Percentiles rank a stretch among this genome's conserved stretches.
Conservation (phyloP, 2,797 vertebrate genomes). For the Falco columbarius region DNA sequence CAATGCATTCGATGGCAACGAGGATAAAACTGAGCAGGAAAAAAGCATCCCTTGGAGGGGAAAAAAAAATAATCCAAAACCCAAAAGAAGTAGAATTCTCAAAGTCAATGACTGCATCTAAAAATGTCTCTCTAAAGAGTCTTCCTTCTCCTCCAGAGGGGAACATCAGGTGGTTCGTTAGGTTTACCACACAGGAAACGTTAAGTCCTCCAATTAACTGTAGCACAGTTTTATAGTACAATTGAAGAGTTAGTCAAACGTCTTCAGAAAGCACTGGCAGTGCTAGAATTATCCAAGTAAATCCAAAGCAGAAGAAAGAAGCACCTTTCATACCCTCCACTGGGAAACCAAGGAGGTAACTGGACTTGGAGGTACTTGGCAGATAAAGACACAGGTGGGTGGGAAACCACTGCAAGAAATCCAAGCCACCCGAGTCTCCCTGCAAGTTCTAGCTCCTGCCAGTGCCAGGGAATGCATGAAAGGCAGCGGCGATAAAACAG, state of each 20-base stretch:
- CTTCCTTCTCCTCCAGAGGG: conserved; percentile 66
- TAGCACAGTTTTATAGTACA: conserved; percentile 61
- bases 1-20: conserved; percentile 73
- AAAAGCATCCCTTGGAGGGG: conserved; percentile 2
- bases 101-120: conserved; percentile 18
- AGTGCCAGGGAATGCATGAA: conserved; percentile 24
- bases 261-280: conserved; percentile 58
- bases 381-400: background rate
- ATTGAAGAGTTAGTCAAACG: background rate
- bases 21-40: conserved; percentile 65
- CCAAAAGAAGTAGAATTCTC: background rate
- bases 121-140: conserved; percentile 59
- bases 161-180: conserved; percentile 28
- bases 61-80: background rate
- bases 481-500: conserved; percentile 50
- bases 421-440: background rate
- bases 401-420: background rate
- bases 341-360: conserved; percentile 25
- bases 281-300: conserved; percentile 43
- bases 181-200: conserved; percentile 27
- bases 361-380: conserved; percentile 43
- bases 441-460: conserved; percentile 17
- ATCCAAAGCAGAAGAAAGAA: conserved; percentile 59
- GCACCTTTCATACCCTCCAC: conserved; percentile 47
- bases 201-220: conserved; percentile 1